A percentile compares a stretch with the other conserved stretches of the same genome.
These are phyloP conservation scores for Meteorus cinctellus DNA, from an alignment of 2,888 invertebrate genomes.

Conservation along the genomic window DNA sequence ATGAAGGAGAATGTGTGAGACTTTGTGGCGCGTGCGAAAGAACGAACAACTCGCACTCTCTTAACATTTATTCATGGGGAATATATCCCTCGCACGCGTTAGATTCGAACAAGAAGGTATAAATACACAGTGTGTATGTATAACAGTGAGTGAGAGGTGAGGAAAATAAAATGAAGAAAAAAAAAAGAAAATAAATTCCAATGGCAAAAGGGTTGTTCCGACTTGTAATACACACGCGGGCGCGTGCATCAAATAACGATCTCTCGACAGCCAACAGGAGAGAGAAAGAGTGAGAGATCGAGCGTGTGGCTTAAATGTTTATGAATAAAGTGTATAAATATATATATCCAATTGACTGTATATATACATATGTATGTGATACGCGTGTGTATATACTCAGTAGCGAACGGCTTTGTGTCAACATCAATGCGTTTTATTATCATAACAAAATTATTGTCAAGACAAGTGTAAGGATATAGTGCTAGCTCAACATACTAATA, in stretches of 20 bases:
- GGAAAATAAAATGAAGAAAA: conserved; percentile 4
- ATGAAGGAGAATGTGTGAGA: conserved; percentile 4
- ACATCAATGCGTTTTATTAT: conserved; percentile 43
- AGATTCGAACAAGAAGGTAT: not conserved
- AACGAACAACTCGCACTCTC: not conserved
- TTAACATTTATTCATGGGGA: conserved; percentile 25
- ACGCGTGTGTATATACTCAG: conserved; percentile 15
- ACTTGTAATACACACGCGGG: conserved; percentile 27
- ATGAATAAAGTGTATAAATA: conserved; percentile 32
- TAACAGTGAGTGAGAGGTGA: conserved; percentile 7
- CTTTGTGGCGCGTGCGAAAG: conserved; percentile 23
- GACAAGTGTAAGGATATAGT: conserved; percentile 23
- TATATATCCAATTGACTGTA: conserved; percentile 1
- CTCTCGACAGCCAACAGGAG: not conserved
- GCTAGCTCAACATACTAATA: not conserved
- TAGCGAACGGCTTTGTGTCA: conserved; percentile 31
- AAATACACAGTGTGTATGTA: not conserved
- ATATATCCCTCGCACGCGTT: conserved; percentile 28
- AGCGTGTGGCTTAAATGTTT: conserved; percentile 44
- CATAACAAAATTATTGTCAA: conserved; percentile 43
- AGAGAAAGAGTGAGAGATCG: conserved; percentile 9
- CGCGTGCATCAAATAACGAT: conserved; percentile 31
- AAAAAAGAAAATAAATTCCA: conserved; percentile 37
- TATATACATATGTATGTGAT: not conserved
- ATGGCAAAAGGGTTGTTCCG: conserved; percentile 28